Evolutionary conservation across 2,113 vertebrate species (phyloP), one percentile per base, ranked within the genome.

Genomic region (Erythrocercus mccallii): DNA sequence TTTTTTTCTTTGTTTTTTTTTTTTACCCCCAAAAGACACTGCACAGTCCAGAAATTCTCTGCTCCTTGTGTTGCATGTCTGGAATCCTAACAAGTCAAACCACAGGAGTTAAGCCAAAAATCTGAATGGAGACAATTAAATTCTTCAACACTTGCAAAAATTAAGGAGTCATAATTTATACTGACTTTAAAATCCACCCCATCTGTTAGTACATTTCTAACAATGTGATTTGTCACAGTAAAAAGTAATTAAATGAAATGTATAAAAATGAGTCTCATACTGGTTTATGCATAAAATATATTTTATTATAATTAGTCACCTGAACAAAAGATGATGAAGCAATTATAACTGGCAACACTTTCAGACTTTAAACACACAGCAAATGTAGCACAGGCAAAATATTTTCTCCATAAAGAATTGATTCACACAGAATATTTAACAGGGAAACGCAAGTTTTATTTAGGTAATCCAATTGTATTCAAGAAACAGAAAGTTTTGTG

Each of bases 11-110:
- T 48, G 21, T 22, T 56, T 56, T 56, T 22, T 11, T 12, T 5
- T 12, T 7, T 6, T 4, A 2, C 5, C 4, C 10, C 84, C 22
- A 38, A 88, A 92, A 94, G 87, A 84, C 82, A 56, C 69, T 53
- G 47, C 80, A 69, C 45, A 95, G 78, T 87, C 86, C 94, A 97
- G 95, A 97, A 97, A 89, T 91, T 85, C 72, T 78, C 91, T 86
- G 33, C 68, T 94, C 68, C 91, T 91, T 95, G 72, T 95, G 76
- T 88, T 96, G 85, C 96, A 96, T 96, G 95, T 95, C 92, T 95
- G 93, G 95, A 96, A 96, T 97, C 82, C 94, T 94, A 95, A 96
- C 96, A 96, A 97, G 94, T 94, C 88, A 93, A 96, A 90, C 95
- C 95, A 86, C 91, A 92, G 96, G 91, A 77, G 77, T 96, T 74